phyloP scores from a whole-genome alignment of 1,140 invertebrate species.

The Tetramorium parvispinum region DNA sequence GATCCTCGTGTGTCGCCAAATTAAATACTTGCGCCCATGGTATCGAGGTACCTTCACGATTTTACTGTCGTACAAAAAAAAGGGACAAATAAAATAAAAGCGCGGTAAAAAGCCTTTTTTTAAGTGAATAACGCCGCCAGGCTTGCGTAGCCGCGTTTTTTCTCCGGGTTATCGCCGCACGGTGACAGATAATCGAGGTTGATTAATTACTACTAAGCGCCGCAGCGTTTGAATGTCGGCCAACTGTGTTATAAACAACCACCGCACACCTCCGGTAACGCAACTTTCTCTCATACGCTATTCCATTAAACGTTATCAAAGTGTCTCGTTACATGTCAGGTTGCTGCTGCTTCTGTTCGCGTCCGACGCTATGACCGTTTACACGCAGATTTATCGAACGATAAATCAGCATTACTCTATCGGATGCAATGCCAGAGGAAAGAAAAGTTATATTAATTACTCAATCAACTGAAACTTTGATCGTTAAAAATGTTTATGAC shows the following conservation, averaged over 20 bases:
- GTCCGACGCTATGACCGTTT: constrained; percentile 69
- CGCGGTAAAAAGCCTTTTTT: neutral
- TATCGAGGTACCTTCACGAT: neutral
- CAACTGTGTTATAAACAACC: constrained; percentile 77
- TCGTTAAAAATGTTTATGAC: neutral
- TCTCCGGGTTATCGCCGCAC: neutral
- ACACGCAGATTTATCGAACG: constrained; percentile 70
- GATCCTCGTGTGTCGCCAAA: constrained; percentile 8
- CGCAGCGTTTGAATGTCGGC: constrained; percentile 55
- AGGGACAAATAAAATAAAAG: neutral
- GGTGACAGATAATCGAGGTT: constrained; percentile 62
- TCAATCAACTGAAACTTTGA: neutral
- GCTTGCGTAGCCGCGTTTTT: constrained; percentile 1
- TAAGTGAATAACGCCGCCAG: constrained; percentile 20
- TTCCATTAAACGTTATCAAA: constrained; percentile 83
- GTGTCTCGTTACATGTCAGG: constrained; percentile 80
- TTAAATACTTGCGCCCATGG: constrained; percentile 11
- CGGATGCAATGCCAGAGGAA: constrained; percentile 24
- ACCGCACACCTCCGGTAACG: constrained; percentile 63
- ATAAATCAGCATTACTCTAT: constrained; percentile 77
- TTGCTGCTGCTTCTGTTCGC: constrained; percentile 59
- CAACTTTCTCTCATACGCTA: constrained; percentile 72
- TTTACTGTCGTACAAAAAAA: neutral
- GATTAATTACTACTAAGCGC: constrained; percentile 71
- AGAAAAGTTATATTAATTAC: constrained; percentile 29